phyloP scores from a whole-genome alignment of 1,140 invertebrate species.

The Tachypleus tridentatus region DNA sequence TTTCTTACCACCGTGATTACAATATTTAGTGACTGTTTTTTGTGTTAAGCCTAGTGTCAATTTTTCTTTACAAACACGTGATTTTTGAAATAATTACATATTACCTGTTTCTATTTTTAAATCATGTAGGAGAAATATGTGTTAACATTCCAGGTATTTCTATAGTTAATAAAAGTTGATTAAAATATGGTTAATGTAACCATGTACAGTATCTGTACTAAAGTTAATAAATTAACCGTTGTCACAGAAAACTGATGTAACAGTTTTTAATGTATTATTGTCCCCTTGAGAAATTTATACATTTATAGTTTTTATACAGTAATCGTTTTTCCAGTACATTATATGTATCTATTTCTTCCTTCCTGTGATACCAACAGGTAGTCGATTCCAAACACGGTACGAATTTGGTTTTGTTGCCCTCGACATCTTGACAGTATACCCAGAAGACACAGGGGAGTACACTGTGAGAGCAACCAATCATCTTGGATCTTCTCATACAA shows the following conservation, averaged over 20 bases:
- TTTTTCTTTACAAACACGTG: too few species aligned
- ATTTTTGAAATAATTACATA: too few species aligned
- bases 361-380: slow-evolving; percentile 25
- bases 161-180: too few species aligned
- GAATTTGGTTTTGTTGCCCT: slow-evolving; percentile 92
- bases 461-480: slow-evolving; percentile 84
- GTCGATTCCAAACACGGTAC: slow-evolving; percentile 74
- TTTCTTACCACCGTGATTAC: slow-evolving; percentile 51
- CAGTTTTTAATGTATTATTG: too few species aligned
- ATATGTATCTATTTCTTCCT: not conserved
- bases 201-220: not conserved
- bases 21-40: slow-evolving; percentile 47
- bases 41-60: too few species aligned
- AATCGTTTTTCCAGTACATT: slow-evolving; percentile 1
- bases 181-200: too few species aligned
- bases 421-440: slow-evolving; percentile 62
- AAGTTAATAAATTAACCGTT: not conserved
- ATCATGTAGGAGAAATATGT: too few species aligned
- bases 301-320: not conserved
- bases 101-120: too few species aligned
- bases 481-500: slow-evolving; percentile 81
- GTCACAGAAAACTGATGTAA: not conserved
- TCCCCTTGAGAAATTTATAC: too few species aligned
- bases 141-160: too few species aligned
- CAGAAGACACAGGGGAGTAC: slow-evolving; percentile 83